Percentiles rank a stretch among this genome's conserved stretches.
Evolutionary conservation across 2,797 vertebrate genomes (phyloP).

Genomic region (Lagodon rhomboides): DNA sequence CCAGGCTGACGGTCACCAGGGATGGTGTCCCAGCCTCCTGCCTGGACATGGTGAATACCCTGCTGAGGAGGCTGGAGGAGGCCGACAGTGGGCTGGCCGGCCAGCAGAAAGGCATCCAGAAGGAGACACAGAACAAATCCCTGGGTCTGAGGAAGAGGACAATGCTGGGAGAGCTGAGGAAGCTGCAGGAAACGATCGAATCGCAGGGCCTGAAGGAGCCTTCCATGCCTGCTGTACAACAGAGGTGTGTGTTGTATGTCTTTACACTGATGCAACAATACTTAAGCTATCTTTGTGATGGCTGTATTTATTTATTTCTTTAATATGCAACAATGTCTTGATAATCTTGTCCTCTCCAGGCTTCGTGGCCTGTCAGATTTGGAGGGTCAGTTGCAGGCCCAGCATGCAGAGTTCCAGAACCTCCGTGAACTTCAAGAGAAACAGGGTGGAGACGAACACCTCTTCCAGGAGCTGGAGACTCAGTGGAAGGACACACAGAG

Average conservation of each 20-base stretch:
- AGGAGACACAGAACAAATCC: conserved; percentile 76
- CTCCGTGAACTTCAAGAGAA: conserved; percentile 83
- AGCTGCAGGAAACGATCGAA: conserved; percentile 83
- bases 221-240: conserved; percentile 93
- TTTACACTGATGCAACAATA: background rate
- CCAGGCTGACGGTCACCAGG: conserved; percentile 84
- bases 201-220: conserved; percentile 91
- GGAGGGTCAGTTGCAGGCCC: conserved; percentile 87
- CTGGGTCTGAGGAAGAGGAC: conserved; percentile 83
- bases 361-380: conserved; percentile 88
- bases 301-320: background rate
- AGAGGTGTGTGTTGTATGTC: conserved; percentile 84
- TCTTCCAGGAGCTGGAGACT: conserved; percentile 78
- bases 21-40: conserved; percentile 77
- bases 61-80: conserved; percentile 79
- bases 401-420: conserved; percentile 84
- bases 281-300: background rate
- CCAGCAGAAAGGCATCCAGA: conserved; percentile 77
- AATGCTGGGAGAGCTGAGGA: conserved; percentile 87
- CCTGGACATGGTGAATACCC: conserved; percentile 81
- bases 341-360: conserved; percentile 74
- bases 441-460: conserved; percentile 69
- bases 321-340: background rate
- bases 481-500: conserved; percentile 89
- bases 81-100: conserved; percentile 67